Evolutionary conservation across 2,113 vertebrate species (phyloP), one percentile per base, ranked within the genome.

Genomic region (Kryptolebias marmoratus): DNA sequence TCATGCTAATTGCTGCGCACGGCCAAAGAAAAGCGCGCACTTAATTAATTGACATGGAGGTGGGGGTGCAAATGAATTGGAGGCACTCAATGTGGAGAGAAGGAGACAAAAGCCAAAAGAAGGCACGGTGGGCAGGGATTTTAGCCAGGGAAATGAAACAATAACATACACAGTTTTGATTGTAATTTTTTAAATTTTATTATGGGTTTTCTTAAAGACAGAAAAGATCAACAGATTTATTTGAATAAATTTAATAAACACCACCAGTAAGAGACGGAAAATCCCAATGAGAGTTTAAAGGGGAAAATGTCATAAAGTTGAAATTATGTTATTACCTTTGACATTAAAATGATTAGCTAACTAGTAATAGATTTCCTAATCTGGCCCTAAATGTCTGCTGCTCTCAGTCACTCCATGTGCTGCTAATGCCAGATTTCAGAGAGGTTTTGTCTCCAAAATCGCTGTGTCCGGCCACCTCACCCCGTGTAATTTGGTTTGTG

Each of bases 21-120:
- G 88, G 90, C 89, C 81, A 90, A 93, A 93, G 89, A 93, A 93
- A 91, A 85, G 88, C 86, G 61, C 75, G 77, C 89, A 92, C 89
- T 90, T 93, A 91, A 94, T 94, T 93, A 94, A 94, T 93, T 93
- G 90, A 93, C 92, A 93, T 61, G 84, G 85, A 85, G 89, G 88
- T 74, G 72, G 87, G 73, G 87, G 48, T 72, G 89, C 81, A 83
- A 84, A 91, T 91, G 88, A 87, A 87, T 88, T 70, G 79, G 78
- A 84, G 68, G 68, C 86, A 91, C 88, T 91, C 88, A 86, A 86
- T 90, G 73, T 91, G 89, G 79, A 91, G 89, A 87, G 88, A 79
- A 75, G 73, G 76, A 71, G 76, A 78, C 66, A 77, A 82, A 76
- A 84, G 77, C 52, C 55, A 48, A 27, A 64, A 31, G 65, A 31